These are phyloP conservation scores for Onthophagus sagittarius DNA, from an alignment of 2,888 invertebrate genomes.

Conservation along the genomic window DNA sequence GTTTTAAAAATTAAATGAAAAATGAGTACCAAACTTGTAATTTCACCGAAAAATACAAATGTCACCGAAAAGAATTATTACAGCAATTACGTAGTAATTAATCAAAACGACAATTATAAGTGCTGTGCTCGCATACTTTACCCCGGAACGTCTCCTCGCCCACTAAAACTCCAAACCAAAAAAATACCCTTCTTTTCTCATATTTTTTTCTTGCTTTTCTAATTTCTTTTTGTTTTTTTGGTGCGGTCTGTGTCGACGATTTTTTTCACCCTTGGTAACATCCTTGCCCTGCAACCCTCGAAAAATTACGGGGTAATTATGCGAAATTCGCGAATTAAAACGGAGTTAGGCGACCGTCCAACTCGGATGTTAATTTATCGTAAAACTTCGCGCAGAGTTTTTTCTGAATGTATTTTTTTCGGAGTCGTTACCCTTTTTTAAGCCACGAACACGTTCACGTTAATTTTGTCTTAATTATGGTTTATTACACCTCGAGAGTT, in stretches of 20 bases:
- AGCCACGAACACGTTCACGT: not conserved
- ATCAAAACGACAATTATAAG: not conserved
- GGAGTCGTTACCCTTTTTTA: not conserved
- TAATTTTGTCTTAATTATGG: not conserved
- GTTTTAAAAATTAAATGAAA: not conserved
- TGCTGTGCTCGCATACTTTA: not conserved
- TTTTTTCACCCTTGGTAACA: not conserved
- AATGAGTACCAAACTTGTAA: not conserved
- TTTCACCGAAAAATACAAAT: not conserved
- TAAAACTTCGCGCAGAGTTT: conserved; percentile 26
- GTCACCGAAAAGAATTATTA: not conserved
- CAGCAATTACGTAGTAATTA: not conserved
- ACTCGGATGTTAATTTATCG: conserved; percentile 29
- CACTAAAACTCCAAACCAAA: too few species aligned
- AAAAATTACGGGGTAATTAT: conserved; percentile 25
- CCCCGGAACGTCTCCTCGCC: not conserved
- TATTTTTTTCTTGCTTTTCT: not conserved
- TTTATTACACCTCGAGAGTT: not conserved
- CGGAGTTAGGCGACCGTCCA: conserved; percentile 26
- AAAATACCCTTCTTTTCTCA: not conserved
- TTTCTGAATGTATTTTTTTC: not conserved
- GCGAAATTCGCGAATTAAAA: conserved; percentile 28
- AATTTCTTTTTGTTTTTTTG: not conserved
- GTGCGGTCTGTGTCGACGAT: not conserved
- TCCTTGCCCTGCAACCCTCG: conserved; percentile 10